A percentile compares a stretch with the other conserved stretches of the same genome.
These are phyloP conservation scores for Poeciliopsis prolifica DNA, from an alignment of 2,113 vertebrate genomes.

Conservation along the genomic window DNA sequence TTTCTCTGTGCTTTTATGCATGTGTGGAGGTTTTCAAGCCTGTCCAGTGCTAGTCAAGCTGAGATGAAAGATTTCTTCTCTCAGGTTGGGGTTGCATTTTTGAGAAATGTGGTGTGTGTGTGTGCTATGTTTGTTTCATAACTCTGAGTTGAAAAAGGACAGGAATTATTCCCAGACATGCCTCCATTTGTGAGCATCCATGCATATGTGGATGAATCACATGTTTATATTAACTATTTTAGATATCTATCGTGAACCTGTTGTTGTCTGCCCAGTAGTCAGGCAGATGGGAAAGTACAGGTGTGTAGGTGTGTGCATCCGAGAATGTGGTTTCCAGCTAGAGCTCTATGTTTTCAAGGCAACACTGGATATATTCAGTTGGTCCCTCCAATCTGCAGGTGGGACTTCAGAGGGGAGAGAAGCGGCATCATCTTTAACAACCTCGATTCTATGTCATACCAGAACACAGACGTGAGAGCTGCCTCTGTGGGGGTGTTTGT, in stretches of 20 bases:
- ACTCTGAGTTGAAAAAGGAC: conserved; percentile 37
- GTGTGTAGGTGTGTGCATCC: conserved; percentile 50
- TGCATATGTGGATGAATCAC: conserved; percentile 14
- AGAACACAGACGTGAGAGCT: conserved; percentile 32
- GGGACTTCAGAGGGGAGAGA: conserved; percentile 37
- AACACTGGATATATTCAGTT: conserved; percentile 45
- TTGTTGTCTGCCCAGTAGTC: conserved; percentile 38
- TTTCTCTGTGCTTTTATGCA: neutral
- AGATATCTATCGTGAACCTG: conserved; percentile 20
- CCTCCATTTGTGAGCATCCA: neutral
- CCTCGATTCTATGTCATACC: conserved; percentile 17
- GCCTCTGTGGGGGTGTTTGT: conserved; percentile 26
- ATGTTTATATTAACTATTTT: conserved; percentile 39
- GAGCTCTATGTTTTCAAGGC: conserved; percentile 38
- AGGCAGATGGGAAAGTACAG: conserved; percentile 33
- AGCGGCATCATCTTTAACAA: conserved; percentile 35
- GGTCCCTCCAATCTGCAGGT: conserved; percentile 56
- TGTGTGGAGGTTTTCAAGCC: conserved; percentile 35
- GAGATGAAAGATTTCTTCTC: conserved; percentile 52
- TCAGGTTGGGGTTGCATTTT: conserved; percentile 46
- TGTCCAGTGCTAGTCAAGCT: conserved; percentile 43
- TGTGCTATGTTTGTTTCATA: conserved; percentile 26
- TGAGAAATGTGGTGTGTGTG: conserved; percentile 18
- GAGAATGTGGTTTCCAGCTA: conserved; percentile 38
- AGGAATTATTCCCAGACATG: conserved; percentile 25